A percentile compares a stretch with the other conserved stretches of the same genome.
These are phyloP conservation scores for Pseudomyrmex sp. DNA, from an alignment of 1,140 invertebrate species.

Conservation along the genomic window DNA sequence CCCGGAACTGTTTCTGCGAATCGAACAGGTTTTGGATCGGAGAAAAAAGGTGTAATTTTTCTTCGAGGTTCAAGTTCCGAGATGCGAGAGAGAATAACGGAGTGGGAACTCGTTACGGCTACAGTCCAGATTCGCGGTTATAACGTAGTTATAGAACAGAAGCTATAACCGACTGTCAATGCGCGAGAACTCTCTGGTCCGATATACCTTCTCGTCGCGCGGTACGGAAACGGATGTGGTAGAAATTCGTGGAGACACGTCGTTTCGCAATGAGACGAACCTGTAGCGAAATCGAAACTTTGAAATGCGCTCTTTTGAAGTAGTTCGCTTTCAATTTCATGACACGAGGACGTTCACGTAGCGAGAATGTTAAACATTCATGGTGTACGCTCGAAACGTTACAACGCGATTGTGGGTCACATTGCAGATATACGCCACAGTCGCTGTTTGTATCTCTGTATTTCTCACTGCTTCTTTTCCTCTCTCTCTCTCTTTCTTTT, in stretches of 20 bases:
- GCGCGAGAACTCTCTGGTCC: not conserved
- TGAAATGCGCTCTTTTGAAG: conserved; percentile 3
- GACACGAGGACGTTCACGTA: not conserved
- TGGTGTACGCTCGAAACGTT: no score
- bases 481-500: not conserved
- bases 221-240: not conserved
- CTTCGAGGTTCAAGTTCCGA: conserved; percentile 1
- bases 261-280: conserved; percentile 5
- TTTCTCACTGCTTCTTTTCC: not conserved
- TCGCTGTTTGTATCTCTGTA: conserved; percentile 11
- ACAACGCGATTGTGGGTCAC: not conserved
- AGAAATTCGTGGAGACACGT: not conserved
- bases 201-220: not conserved
- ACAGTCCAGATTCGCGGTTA: conserved; percentile 15
- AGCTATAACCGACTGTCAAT: conserved; percentile 20
- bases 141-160: conserved; percentile 34
- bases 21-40: conserved; percentile 1
- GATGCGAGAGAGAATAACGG: not conserved
- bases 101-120: conserved; percentile 37
- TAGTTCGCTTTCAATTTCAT: conserved; percentile 10
- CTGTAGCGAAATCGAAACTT: not conserved
- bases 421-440: not conserved
- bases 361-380: no score
- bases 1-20: not conserved
- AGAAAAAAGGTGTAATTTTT: not conserved